Percentiles rank a stretch among this genome's conserved stretches.
Evolutionary conservation across 1,140 invertebrate species (phyloP).

Genomic region (Drosophila tsacasi): DNA sequence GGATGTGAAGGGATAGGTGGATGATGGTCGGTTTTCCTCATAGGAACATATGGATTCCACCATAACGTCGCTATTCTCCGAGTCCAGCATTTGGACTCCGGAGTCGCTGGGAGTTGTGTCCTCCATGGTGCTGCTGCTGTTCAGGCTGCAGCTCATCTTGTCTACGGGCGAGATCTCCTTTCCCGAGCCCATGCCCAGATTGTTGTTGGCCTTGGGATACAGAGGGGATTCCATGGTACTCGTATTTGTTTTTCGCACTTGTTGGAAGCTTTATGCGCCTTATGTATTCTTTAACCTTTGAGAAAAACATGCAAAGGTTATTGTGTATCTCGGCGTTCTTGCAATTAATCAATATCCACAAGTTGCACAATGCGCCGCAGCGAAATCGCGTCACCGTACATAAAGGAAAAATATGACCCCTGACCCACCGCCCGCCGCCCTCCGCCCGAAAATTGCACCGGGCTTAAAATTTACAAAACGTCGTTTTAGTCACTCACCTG

Average conservation of each 20-base stretch:
- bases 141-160: slow-evolving; percentile 80
- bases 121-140: slow-evolving; percentile 81
- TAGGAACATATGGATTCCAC: slow-evolving; percentile 86
- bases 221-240: slow-evolving; percentile 76
- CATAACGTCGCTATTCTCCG: slow-evolving; percentile 86
- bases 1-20: slow-evolving; percentile 38
- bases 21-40: slow-evolving; percentile 28
- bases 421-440: slow-evolving; percentile 17
- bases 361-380: slow-evolving; percentile 74
- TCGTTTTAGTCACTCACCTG: slow-evolving; percentile 12
- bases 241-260: slow-evolving; percentile 14
- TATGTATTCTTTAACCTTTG: slow-evolving; percentile 16
- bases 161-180: slow-evolving; percentile 31
- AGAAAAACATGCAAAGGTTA: slow-evolving; percentile 8
- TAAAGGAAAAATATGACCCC: slow-evolving; percentile 56
- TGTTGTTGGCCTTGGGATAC: slow-evolving; percentile 65
- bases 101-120: slow-evolving; percentile 86
- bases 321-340: slow-evolving; percentile 69
- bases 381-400: slow-evolving; percentile 71
- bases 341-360: slow-evolving; percentile 77
- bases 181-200: slow-evolving; percentile 15
- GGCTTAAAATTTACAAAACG: slow-evolving; percentile 2
- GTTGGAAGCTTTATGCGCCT: slow-evolving; percentile 11
- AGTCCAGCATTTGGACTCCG: slow-evolving; percentile 86
- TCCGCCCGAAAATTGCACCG: slow-evolving; percentile 11